phyloP scores from a whole-genome alignment of 2,888 invertebrate genomes.

The Clanis bilineata region DNA sequence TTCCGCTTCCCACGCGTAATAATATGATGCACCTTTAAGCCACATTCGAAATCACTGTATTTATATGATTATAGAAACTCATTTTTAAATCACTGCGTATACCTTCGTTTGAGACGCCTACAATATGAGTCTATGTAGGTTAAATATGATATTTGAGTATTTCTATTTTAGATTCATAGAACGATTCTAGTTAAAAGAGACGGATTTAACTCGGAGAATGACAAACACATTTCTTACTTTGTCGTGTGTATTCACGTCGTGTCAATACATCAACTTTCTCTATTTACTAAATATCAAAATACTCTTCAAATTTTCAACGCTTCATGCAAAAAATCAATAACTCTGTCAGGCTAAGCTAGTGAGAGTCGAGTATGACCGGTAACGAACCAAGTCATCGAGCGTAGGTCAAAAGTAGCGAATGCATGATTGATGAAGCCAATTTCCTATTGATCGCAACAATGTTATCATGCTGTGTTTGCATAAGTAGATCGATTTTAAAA shows the following conservation, averaged over 20 bases:
- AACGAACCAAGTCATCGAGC: constrained; percentile 23
- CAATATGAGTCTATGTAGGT: background rate
- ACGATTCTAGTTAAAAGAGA: background rate
- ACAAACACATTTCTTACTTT: background rate
- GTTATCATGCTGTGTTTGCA: constrained; percentile 41
- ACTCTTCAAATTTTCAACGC: constrained; percentile 1
- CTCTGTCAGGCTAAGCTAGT: background rate
- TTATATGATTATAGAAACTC: background rate
- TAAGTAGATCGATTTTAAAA: constrained; percentile 34
- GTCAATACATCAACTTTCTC: constrained; percentile 2
- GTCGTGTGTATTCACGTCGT: background rate
- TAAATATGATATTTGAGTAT: background rate
- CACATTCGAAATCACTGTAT: background rate
- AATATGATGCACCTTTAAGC: background rate
- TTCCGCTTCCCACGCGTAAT: background rate
- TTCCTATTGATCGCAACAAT: constrained; percentile 56
- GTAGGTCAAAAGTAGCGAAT: constrained; percentile 54
- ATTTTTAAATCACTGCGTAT: background rate
- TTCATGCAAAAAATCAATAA: background rate
- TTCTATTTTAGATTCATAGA: background rate
- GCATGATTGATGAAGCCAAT: constrained; percentile 66
- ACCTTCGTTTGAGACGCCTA: background rate
- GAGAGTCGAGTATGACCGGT: background rate
- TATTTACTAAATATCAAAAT: background rate
- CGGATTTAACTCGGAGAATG: background rate